These are phyloP conservation scores for Aphelinus certus DNA, from an alignment of 1,140 invertebrate genomes.

Conservation along the genomic window DNA sequence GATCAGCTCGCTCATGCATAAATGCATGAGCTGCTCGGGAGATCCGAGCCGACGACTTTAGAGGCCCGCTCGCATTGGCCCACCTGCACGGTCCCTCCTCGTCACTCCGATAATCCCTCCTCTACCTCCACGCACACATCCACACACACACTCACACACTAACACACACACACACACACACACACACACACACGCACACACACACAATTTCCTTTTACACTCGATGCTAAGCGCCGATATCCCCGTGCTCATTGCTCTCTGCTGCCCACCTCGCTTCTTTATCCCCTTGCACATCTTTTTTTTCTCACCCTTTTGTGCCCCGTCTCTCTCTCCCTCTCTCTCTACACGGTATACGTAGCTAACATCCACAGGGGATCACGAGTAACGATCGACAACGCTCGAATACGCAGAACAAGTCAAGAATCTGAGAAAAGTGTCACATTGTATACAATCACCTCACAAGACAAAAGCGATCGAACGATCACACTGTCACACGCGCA, in stretches of 20 bases:
- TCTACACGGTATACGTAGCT: not conserved
- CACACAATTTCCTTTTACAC: too few species aligned
- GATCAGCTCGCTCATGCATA: slow-evolving; percentile 31
- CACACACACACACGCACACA: too few species aligned
- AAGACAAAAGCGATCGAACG: too few species aligned
- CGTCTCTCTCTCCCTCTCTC: not conserved
- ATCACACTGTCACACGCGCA: too few species aligned
- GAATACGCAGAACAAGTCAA: too few species aligned
- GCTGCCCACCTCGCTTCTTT: not conserved
- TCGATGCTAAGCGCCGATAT: slow-evolving; percentile 11
- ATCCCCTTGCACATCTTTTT: not conserved
- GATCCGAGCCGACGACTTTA: slow-evolving; percentile 15
- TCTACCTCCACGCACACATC: slow-evolving; percentile 8
- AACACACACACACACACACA: too few species aligned
- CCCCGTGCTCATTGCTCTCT: not conserved
- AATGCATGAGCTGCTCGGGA: slow-evolving; percentile 23
- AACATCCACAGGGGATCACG: too few species aligned
- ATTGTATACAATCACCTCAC: too few species aligned
- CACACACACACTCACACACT: too few species aligned
- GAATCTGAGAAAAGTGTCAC: too few species aligned
- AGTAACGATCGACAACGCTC: too few species aligned
- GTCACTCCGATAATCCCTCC: slow-evolving; percentile 2
- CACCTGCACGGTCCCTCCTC: too few species aligned
- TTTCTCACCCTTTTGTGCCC: not conserved
- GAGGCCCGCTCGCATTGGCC: not conserved